Evolutionary conservation across 2,888 invertebrate species (phyloP), one percentile per base, ranked within the genome.

Genomic region (Parnassius orleans): DNA sequence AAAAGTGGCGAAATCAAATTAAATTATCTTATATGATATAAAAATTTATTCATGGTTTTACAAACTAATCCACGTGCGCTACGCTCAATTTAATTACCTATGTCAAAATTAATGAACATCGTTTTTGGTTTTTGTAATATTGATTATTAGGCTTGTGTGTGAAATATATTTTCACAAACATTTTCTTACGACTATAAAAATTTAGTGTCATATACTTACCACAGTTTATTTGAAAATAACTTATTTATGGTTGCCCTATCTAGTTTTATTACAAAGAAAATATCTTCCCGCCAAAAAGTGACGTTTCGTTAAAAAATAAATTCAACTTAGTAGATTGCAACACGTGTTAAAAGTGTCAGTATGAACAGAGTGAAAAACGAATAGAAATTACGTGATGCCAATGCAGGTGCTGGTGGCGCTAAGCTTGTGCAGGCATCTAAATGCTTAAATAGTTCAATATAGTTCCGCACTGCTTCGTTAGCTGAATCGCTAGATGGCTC

Each of bases 371-470:
- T 80, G 2, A 86, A 1, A 0, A 84, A 46, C 0, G 89, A 84
- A 62, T 77, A 73, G n/a, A 83, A 42, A 9, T 73, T 75, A 0
- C 79, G 74, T 2, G 63, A 68, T 0, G 78, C 85, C 0, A 74
- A 53, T 0, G 76, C 81, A 0, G 75, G 66, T 0, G 72, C 52
- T 0, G 79, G 74, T 0, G 80, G 68, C 0, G 85, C 80, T 0
- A 79, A 67, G 0, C 81, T 78, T 0, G 81, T 87, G 19, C 91
- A 91, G 0, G 81, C 69, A 46, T 90, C 83, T 14, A 91, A 65
- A 59, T 91, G 91, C 64, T 74, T 75, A 73, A 94, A 93, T 10
- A 94, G 72, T 43, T 92, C 89, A 12, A 93, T 90, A 68, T 94
- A 94, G 64, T 93, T 93, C 61, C 84, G 81, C 0, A 94, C 93